Conservation (phyloP, 2,797 vertebrate genomes). For the Epinephelus awoara region DNA sequence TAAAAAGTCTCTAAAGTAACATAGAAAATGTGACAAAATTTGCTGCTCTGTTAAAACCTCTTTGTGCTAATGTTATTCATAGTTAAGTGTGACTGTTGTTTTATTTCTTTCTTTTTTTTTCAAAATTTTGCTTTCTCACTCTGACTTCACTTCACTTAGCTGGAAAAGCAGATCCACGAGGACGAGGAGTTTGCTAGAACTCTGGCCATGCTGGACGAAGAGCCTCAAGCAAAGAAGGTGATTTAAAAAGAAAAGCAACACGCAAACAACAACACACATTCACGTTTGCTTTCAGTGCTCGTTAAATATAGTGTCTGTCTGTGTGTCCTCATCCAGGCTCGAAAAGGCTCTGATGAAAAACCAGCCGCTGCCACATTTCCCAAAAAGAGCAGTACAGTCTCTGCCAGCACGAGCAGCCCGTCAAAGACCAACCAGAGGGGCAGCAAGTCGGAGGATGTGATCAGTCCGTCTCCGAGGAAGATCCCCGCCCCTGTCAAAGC, state of each 20-base stretch:
- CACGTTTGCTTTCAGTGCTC: neutral
- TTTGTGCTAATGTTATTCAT: neutral
- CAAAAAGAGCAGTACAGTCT: slow-evolving; percentile 72
- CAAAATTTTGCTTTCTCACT: neutral
- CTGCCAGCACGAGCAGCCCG: slow-evolving; percentile 46
- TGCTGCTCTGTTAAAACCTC: neutral
- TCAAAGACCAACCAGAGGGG: slow-evolving; percentile 37
- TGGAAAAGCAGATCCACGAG: slow-evolving; percentile 95
- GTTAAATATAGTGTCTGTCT: neutral
- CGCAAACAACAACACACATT: neutral
- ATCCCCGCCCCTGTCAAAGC: slow-evolving; percentile 75
- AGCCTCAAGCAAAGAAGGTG: slow-evolving; percentile 92
- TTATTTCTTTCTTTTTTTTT: neutral
- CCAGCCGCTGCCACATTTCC: slow-evolving; percentile 31
- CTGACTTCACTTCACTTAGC: slow-evolving; percentile 72
- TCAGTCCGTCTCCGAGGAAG: slow-evolving; percentile 78
- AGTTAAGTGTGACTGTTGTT: neutral
- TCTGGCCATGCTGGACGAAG: slow-evolving; percentile 92
- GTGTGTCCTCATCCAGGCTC: slow-evolving; percentile 61
- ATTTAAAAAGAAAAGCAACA: neutral
- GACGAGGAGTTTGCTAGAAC: slow-evolving; percentile 97
- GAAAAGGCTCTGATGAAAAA: slow-evolving; percentile 71
- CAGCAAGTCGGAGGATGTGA: slow-evolving; percentile 48
- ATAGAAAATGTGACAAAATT: neutral
- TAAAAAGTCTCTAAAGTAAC: neutral